Evolutionary conservation across 2,888 invertebrate species (phyloP).

Genomic region (Ophioninae sp.): DNA sequence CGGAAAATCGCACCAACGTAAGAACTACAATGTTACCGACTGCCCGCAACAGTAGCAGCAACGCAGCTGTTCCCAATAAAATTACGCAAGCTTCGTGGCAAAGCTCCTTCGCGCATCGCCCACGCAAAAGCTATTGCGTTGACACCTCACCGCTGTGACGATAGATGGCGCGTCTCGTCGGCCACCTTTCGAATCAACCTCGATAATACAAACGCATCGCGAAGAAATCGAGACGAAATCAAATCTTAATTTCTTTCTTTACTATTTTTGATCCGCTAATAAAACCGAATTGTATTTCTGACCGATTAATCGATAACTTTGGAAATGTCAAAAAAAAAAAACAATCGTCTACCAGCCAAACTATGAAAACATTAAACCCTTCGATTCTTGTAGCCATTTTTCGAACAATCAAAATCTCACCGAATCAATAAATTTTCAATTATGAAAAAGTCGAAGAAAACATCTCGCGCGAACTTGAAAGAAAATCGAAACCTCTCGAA

Average conservation of each 20-base stretch:
- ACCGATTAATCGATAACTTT: background rate
- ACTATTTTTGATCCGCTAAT: background rate
- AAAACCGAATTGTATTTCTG: background rate
- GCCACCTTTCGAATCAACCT: background rate
- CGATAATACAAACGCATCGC: conserved; percentile 2
- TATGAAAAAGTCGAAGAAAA: too few species aligned
- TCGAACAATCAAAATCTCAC: too few species aligned
- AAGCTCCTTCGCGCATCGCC: conserved; percentile 16
- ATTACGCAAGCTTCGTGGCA: conserved; percentile 37
- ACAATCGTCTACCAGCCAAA: background rate
- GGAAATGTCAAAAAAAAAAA: background rate
- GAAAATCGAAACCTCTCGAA: background rate
- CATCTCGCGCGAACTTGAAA: background rate
- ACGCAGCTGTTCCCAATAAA: conserved; percentile 13
- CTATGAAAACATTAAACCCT: background rate
- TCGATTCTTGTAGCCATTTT: background rate
- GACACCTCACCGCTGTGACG: conserved; percentile 15
- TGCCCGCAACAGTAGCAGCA: conserved; percentile 31
- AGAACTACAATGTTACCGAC: conserved; percentile 54
- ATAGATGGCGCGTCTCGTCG: conserved; percentile 49
- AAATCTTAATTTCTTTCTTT: background rate
- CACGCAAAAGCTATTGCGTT: conserved; percentile 7
- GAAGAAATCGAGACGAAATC: background rate
- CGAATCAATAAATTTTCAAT: too few species aligned
- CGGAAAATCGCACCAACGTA: conserved; percentile 35